These are phyloP conservation scores for Atethmia centrago DNA, from an alignment of 2,888 invertebrate species.

Conservation along the genomic window DNA sequence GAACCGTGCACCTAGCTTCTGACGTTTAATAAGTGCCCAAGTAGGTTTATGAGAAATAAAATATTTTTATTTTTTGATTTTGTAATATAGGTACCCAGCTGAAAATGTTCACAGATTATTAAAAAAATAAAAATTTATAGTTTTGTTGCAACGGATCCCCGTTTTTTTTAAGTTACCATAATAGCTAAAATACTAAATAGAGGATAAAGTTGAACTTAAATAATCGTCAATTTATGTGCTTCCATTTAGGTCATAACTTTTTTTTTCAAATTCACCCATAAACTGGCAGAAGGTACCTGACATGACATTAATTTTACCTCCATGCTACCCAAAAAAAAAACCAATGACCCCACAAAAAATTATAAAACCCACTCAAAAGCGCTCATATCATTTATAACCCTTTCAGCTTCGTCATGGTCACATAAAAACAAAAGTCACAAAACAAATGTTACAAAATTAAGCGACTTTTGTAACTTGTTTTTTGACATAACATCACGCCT, in stretches of 20 bases:
- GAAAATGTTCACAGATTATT: not conserved
- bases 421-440: not conserved
- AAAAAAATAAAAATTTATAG: not conserved
- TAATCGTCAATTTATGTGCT: not conserved
- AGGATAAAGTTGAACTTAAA: not conserved
- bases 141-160: not conserved
- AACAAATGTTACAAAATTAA: no score
- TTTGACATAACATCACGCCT: not conserved
- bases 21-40: no score
- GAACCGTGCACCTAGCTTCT: no score
- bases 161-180: not conserved
- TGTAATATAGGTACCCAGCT: not conserved
- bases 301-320: not conserved
- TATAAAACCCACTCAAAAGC: conserved; percentile 28
- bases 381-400: conserved; percentile 27
- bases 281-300: not conserved
- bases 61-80: no score
- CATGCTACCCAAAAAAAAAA: not conserved
- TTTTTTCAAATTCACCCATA: not conserved
- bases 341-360: conserved; percentile 2
- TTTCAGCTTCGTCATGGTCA: conserved; percentile 23
- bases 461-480: no score
- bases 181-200: not conserved
- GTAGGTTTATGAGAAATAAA: no score
- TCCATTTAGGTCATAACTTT: not conserved